Percentiles rank a stretch among this genome's conserved stretches.
Evolutionary conservation across 2,113 vertebrate genomes (phyloP).

Genomic region (Fulica atra): DNA sequence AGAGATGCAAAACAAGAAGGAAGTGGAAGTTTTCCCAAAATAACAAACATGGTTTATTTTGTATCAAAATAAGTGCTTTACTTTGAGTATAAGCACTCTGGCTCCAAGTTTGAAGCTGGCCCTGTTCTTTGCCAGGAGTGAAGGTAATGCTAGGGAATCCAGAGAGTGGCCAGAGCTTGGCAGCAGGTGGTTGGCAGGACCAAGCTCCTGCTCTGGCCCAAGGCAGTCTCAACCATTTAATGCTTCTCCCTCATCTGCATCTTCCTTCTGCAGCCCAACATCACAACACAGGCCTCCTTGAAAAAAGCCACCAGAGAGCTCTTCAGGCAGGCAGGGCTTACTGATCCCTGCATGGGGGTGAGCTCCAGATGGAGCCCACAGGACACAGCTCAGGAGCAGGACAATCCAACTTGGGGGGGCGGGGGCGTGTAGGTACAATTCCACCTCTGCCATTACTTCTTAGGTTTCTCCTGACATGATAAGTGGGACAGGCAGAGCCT

Average conservation of each 20-base stretch:
- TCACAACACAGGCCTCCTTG: neutral
- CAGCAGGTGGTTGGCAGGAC: neutral
- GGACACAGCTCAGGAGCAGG: neutral
- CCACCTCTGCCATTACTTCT: neutral
- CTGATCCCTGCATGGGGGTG: neutral
- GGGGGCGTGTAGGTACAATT: neutral
- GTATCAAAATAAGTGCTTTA: neutral
- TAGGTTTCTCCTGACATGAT: fast-evolving
- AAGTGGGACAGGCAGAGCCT: neutral
- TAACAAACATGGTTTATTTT: neutral
- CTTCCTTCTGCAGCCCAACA: neutral
- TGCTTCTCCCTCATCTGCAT: neutral
- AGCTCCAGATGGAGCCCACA: neutral
- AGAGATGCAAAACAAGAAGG: neutral
- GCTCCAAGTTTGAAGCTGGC: neutral
- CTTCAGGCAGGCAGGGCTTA: neutral
- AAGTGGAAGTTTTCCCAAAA: neutral
- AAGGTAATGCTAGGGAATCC: neutral
- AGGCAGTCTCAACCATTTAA: neutral
- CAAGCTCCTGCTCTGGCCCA: neutral
- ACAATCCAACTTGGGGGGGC: neutral
- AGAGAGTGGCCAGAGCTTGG: neutral
- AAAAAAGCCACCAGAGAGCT: neutral
- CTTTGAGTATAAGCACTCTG: neutral
- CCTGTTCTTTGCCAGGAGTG: neutral